Evolutionary conservation across 2,888 invertebrate species (phyloP), one percentile per base, ranked within the genome.

Genomic region (Eupithecia subfuscata): DNA sequence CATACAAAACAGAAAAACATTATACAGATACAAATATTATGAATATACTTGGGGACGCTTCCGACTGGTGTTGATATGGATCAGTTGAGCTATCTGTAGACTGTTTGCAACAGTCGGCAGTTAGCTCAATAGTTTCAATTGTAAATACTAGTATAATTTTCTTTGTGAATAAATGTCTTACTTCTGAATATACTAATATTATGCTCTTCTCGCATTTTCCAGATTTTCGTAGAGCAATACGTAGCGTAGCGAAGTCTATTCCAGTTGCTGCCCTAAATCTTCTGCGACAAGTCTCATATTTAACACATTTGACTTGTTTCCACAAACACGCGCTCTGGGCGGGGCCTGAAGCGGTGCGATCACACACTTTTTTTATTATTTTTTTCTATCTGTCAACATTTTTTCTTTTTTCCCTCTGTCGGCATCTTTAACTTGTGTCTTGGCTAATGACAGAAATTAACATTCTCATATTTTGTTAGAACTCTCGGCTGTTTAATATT

Each of bases 401-500:
- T 90, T 91, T 90, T 85, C 83, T 82, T 82, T 79, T 74, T 83
- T 85, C 90, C 89, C 87, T 88, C 84, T 86, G 90, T 90, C 91
- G 91, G 90, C 92, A 87, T 92, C 89, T 87, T 86, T 86, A 87
- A 85, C 86, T 88, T 87, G 83, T 85, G 89, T 90, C 89, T 88
- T 87, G 85, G 89, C 90, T 94, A 94, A 94, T 94, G 93, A 94
- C 90, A 90, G 89, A 90, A 92, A 94, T 93, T 93, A 93, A 92
- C 90, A 90, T 92, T 91, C 92, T 85, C 89, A 89, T 90, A 91
- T 91, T 91, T 92, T 88, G 91, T 91, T 88, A 91, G 91, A 91
- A 89, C 87, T 86, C 87, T 87, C 87, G 85, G 86, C 85, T 86
- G 85, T 65, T 70, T 70, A 87, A 86, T 83, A 85, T 83, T 82